Conservation (phyloP, 2,888 invertebrate species). For the Heliconius charithonia region DNA sequence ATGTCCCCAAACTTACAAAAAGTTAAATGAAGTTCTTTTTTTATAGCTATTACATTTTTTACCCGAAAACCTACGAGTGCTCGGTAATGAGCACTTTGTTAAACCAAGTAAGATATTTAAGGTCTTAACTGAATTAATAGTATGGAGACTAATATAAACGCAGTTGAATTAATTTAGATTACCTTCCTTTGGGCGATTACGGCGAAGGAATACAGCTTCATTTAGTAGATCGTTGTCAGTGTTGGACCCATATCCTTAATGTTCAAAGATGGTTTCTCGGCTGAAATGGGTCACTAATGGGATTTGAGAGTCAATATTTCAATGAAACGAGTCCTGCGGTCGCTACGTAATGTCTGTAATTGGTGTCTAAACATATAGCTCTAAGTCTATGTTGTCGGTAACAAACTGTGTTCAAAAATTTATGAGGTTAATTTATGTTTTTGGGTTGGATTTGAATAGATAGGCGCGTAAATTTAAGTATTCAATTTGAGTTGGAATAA, state of each 20-base stretch:
- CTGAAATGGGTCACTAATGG: slow-evolving; percentile 72
- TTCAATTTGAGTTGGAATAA: not conserved
- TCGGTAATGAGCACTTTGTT: slow-evolving; percentile 34
- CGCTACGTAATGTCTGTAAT: slow-evolving; percentile 65
- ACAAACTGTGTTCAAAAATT: slow-evolving; percentile 8
- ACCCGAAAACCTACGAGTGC: slow-evolving; percentile 38
- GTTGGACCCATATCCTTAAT: slow-evolving; percentile 64
- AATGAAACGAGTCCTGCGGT: slow-evolving; percentile 59
- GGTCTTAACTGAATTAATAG: slow-evolving; percentile 20
- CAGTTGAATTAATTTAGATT: slow-evolving; percentile 26
- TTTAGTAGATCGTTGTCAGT: slow-evolving; percentile 55
- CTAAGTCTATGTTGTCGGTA: slow-evolving; percentile 43
- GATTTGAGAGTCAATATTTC: slow-evolving; percentile 77
- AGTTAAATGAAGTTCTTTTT: slow-evolving; percentile 47
- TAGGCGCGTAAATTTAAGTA: not conserved
- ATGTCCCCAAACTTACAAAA: slow-evolving; percentile 44
- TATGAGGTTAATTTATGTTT: slow-evolving; percentile 14
- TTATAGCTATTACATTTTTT: slow-evolving; percentile 44
- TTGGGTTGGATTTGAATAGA: not conserved
- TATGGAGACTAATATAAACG: slow-evolving; percentile 22
- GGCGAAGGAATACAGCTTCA: slow-evolving; percentile 37
- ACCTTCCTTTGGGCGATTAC: slow-evolving; percentile 31
- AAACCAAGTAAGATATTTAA: slow-evolving; percentile 22
- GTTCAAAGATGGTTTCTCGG: slow-evolving; percentile 71
- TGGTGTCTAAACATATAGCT: slow-evolving; percentile 63